Percentiles rank a stretch among this genome's conserved stretches.
Evolutionary conservation across 2,113 vertebrate species (phyloP).

Genomic region (Sus scrofa): T2T-Sscrofa CM000825.6:45567501-45568000

Average conservation of each 20-base stretch:
- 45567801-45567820: no score
- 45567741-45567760: background rate
- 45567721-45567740: background rate
- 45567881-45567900: no score
- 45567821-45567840: no score
- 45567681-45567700: no score
- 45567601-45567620: background rate
- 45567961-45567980: no score
- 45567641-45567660: background rate
- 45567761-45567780: background rate
- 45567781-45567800: background rate
- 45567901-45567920: no score
- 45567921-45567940: no score
- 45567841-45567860: no score
- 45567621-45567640: background rate
- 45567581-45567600: background rate
- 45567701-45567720: background rate
- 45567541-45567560: background rate
- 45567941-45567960: no score
- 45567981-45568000: no score
- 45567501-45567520: background rate
- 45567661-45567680: no score
- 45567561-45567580: background rate
- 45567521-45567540: background rate
- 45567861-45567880: no score